Conservation (phyloP, 2,888 invertebrate species). For the Drosophila infuscata region DNA sequence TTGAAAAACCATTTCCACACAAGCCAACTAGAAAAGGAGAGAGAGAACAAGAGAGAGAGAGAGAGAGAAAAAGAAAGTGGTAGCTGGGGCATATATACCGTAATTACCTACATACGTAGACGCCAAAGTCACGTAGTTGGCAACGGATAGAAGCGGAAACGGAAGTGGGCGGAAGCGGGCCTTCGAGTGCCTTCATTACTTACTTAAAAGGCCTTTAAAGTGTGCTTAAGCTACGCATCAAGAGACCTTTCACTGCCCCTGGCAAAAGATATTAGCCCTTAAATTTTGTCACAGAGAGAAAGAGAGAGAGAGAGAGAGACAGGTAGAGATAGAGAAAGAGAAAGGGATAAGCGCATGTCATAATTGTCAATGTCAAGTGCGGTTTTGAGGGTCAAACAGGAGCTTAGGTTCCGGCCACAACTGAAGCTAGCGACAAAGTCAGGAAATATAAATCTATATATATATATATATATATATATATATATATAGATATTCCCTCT, state of each 20-base stretch:
- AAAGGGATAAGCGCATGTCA: conserved; percentile 54
- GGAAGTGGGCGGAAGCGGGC: not conserved
- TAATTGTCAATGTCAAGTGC: conserved; percentile 70
- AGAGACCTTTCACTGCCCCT: conserved; percentile 14
- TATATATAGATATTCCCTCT: not conserved
- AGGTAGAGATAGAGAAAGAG: not conserved
- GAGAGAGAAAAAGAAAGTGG: not conserved
- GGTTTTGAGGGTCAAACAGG: conserved; percentile 15
- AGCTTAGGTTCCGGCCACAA: conserved; percentile 34
- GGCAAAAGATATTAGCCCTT: conserved; percentile 11
- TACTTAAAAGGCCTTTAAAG: conserved; percentile 38
- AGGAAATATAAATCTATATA: not conserved
- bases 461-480: not conserved
- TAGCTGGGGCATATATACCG: not conserved
- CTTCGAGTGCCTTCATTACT: conserved; percentile 25
- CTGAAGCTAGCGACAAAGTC: conserved; percentile 12
- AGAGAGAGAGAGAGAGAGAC: too few relatives aligned
- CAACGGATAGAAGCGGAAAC: not conserved
- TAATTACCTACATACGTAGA: not conserved
- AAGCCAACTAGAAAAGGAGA: too few relatives aligned
- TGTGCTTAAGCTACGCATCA: conserved; percentile 28
- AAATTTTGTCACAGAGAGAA: conserved; percentile 20
- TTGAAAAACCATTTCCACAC: conserved; percentile 15
- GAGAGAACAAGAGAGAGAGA: not conserved
- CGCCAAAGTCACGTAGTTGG: conserved; percentile 22